Percentiles rank a stretch among this genome's conserved stretches.
Evolutionary conservation across 64 coral and sea anemone genomes (phyloP).

Genomic region (Actinia equina): DNA sequence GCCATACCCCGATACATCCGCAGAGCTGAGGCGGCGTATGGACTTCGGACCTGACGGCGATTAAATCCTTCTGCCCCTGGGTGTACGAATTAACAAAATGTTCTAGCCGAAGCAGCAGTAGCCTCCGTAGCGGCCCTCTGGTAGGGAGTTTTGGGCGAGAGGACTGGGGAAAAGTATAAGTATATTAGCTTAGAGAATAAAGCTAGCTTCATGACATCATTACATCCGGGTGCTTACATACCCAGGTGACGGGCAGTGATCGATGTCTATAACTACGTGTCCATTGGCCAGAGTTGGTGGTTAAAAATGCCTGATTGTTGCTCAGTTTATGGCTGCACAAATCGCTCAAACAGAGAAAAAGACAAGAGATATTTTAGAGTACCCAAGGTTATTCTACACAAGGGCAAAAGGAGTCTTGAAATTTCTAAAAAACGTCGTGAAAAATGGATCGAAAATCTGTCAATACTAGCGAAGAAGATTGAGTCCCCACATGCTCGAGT

Average conservation of each 20-base stretch:
- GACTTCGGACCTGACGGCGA: no score
- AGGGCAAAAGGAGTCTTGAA: slow-evolving; percentile 2
- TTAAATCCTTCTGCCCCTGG: no score
- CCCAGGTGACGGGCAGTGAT: neutral
- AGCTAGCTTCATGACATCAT: neutral
- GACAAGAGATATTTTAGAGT: slow-evolving; percentile 44
- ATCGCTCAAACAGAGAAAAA: slow-evolving; percentile 51
- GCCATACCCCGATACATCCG: no score
- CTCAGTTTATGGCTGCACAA: slow-evolving; percentile 44
- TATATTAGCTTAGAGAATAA: no score
- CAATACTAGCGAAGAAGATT: slow-evolving; percentile 18
- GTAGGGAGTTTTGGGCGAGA: no score
- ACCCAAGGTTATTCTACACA: slow-evolving; percentile 21
- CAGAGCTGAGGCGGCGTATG: no score
- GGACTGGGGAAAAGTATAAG: no score
- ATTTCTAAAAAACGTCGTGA: slow-evolving; percentile 24
- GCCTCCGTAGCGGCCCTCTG: no score
- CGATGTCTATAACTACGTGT: neutral
- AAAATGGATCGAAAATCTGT: slow-evolving; percentile 52
- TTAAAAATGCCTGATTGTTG: slow-evolving; percentile 51
- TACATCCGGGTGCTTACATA: neutral
- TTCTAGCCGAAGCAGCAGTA: no score
- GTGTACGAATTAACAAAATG: no score
- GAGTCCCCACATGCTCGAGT: slow-evolving; percentile 48
- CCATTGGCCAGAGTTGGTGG: neutral